Conservation (phyloP, 1,140 invertebrate genomes). For the Drosophila funebris region DNA sequence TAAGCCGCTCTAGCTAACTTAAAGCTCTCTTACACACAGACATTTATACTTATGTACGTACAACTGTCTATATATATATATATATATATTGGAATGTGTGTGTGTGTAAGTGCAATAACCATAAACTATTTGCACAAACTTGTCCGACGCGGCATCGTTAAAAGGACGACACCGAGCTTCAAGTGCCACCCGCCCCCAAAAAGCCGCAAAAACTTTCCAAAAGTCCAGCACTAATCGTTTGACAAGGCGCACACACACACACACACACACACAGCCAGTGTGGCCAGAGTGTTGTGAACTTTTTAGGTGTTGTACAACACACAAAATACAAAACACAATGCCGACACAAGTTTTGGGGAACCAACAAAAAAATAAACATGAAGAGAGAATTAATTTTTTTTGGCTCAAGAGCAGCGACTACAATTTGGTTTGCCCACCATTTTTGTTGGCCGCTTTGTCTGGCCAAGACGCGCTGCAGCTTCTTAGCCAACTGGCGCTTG, state of each 20-base stretch:
- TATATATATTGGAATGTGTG: constrained; percentile 13
- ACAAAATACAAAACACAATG: constrained; percentile 40
- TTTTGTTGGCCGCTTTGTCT: constrained; percentile 2
- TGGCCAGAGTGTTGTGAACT: constrained; percentile 36
- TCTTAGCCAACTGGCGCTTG: constrained; percentile 7
- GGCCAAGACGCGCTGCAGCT: not conserved
- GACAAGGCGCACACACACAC: constrained; percentile 35
- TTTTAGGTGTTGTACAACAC: constrained; percentile 58
- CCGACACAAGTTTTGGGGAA: constrained; percentile 36
- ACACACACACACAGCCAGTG: constrained; percentile 17
- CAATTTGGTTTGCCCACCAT: constrained; percentile 18
- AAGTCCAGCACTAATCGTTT: constrained; percentile 73
- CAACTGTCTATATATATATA: not conserved
- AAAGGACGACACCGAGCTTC: constrained; percentile 39
- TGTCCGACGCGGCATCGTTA: constrained; percentile 63
- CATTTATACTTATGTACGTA: not conserved
- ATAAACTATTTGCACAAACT: constrained; percentile 80
- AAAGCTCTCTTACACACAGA: constrained; percentile 7
- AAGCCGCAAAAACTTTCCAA: constrained; percentile 74
- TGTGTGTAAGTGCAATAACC: constrained; percentile 63
- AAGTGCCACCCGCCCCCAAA: constrained; percentile 34
- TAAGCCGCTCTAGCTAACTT: constrained; percentile 50
- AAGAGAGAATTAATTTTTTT: constrained; percentile 54
- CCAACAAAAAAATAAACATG: not conserved
- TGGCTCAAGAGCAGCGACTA: constrained; percentile 49